Evolutionary conservation across 2,113 vertebrate species (phyloP), one percentile per base, ranked within the genome.

Genomic region (Promerops cafer): DNA sequence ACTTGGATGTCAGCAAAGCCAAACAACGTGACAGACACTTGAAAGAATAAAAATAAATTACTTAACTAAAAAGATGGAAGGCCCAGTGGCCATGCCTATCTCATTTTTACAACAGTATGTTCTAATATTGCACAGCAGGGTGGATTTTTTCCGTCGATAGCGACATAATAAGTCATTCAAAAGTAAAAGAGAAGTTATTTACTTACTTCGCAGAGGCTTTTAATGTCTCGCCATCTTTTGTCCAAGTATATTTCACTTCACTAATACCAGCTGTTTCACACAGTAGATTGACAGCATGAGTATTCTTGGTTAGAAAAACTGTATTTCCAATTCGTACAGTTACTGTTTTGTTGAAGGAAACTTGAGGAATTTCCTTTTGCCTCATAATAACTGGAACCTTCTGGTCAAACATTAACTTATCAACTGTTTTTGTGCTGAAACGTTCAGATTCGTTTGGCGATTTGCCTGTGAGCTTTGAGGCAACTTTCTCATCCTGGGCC

Each of bases 331-430:
- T 96, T n/a, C 91, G 96, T 31, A 98, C 94, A 50, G 95, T 98
- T 24, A 99, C 72, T 20, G 98, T 98, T 96, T 95, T 98, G 91
- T 99, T 98, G 82, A 98, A 97, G 44, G 97, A 98, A 92, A 98
- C 89, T 12, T 59, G 69, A 49, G 97, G 66, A 26, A 87, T 96
- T 70, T 97, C 98, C 69, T 94, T 98, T 39, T 97, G 98, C 76
- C 98, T 98, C 88, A 94, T 27, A 49, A 98, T 98, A 72, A 95
- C 87, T 4, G 98, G 98, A 59, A 83, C 96, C 56, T 91, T 97
- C 15, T 95, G 97, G 63, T 88, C 96, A 74, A 89, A 90, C 8
- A 16, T 72, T 66, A 94, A 84, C 81, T 93, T 96, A 92, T 96
- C 96, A 6, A 60, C 35, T 10, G 26, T 24, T 81, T 94, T 98